phyloP scores from a whole-genome alignment of 2,113 vertebrate species.

The Pipra filicauda region DNA sequence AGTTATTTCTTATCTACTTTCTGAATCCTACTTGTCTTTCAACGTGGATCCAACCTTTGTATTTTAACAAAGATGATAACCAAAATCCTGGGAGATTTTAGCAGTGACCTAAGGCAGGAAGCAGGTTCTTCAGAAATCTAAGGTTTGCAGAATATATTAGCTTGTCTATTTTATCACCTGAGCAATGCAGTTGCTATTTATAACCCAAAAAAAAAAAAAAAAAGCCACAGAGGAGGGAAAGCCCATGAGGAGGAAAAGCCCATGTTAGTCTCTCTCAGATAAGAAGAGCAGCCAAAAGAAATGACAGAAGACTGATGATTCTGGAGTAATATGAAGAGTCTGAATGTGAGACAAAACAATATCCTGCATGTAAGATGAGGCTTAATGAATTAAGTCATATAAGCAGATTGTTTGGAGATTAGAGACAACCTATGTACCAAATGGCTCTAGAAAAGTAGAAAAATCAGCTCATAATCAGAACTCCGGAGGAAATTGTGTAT shows the following conservation, averaged over 20 bases:
- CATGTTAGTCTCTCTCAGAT: neutral
- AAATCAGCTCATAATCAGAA: neutral
- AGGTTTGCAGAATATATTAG: neutral
- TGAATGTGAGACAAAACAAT: neutral
- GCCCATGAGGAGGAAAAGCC: neutral
- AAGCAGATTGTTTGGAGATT: neutral
- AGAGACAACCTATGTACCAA: neutral
- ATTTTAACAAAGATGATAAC: neutral
- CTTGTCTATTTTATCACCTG: neutral
- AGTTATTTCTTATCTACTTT: neutral
- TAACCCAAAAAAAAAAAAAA: neutral
- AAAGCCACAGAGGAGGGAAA: neutral
- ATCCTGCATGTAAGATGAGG: neutral
- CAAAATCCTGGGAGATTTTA: neutral
- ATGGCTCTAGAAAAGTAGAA: neutral
- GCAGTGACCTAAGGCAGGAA: neutral
- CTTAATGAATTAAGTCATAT: neutral
- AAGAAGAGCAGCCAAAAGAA: neutral
- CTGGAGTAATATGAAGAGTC: neutral
- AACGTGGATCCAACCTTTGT: neutral
- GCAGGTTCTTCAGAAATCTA: neutral
- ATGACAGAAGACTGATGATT: neutral
- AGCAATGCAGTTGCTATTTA: neutral
- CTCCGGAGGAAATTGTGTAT: neutral
- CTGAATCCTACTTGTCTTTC: neutral